Evolutionary conservation across 2,888 invertebrate species (phyloP), one percentile per base, ranked within the genome.

Genomic region (Tachystola acroxantha): DNA sequence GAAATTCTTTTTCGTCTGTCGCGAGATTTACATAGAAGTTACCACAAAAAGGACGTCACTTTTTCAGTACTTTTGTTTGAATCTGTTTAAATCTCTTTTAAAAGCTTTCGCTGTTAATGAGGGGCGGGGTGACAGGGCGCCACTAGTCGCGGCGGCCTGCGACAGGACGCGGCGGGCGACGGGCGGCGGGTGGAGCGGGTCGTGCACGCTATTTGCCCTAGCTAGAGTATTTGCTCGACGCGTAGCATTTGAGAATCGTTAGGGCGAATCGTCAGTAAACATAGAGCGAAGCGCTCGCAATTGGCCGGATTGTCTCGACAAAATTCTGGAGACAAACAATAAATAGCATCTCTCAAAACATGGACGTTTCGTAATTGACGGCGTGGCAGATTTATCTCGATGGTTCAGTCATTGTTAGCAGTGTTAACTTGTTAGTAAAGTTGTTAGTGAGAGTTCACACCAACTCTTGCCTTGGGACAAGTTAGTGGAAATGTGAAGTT

Each of bases 171-270:
- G 45, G 39, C 50, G 40, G 47, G 45, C 41, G 42, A 33, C 48
- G 49, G 37, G 49, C 50, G 46, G 50, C 46, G 55, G 6, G 7
- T 2, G 24, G 9, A n/a, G 2, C 43, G 50, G 43, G 55, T 50
- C 48, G 53, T 47, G 55, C 52, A 64, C 62, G 24, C n/a, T 58
- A 59, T n/a, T 7, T n/a, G 24, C 24, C 20, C 28, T 26, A 72
- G 63, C 68, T 69, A 45, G 65, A 75, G 69, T 84, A 69, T 78
- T 81, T 77, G 71, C 73, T 54, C 67, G 65, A 73, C 80, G 82
- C 81, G 77, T 80, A 80, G 73, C 78, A 76, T 82, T 85, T 78
- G 81, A 79, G 74, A 76, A 85, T 80, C 75, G 81, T 85, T 84
- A 85, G 74, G 66, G 75, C 69, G 73, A 77, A 78, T 77, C 73